These are phyloP conservation scores for Dasyornis broadbenti DNA, from an alignment of 2,113 vertebrate genomes.

Conservation along the genomic window DNA sequence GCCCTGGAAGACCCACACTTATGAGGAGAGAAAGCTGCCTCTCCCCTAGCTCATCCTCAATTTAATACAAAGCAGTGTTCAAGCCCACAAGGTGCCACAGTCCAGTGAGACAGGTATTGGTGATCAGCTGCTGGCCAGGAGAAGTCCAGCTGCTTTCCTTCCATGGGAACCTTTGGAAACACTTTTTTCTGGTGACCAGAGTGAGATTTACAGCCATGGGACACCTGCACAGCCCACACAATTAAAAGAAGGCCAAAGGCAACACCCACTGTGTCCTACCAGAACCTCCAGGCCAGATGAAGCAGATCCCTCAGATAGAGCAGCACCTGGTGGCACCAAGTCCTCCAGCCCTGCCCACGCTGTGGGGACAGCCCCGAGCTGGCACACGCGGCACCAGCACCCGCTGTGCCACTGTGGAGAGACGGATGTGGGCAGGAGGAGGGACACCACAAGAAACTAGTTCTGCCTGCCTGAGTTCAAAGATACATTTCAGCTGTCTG, in stretches of 20 bases:
- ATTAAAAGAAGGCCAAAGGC: neutral
- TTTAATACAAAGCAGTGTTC: neutral
- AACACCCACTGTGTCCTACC: neutral
- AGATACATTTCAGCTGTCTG: constrained; percentile 59
- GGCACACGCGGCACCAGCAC: accelerated
- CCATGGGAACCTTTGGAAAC: accelerated
- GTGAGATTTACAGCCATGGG: neutral
- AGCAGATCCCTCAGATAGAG: accelerated
- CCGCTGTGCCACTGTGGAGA: accelerated
- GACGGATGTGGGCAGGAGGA: neutral
- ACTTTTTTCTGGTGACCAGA: accelerated
- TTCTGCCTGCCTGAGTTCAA: neutral
- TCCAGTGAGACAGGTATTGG: neutral
- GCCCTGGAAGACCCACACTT: neutral
- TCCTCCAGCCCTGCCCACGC: neutral
- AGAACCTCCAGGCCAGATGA: neutral
- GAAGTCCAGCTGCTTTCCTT: neutral
- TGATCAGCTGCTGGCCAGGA: neutral
- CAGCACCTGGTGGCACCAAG: neutral
- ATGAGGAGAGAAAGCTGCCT: neutral
- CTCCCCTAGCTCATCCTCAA: neutral
- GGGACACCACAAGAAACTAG: neutral
- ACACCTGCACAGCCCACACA: neutral
- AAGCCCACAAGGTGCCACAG: neutral
- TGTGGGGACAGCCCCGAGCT: accelerated